Conservation (phyloP, 2,888 invertebrate species). For the Xylota sylvarum region DNA sequence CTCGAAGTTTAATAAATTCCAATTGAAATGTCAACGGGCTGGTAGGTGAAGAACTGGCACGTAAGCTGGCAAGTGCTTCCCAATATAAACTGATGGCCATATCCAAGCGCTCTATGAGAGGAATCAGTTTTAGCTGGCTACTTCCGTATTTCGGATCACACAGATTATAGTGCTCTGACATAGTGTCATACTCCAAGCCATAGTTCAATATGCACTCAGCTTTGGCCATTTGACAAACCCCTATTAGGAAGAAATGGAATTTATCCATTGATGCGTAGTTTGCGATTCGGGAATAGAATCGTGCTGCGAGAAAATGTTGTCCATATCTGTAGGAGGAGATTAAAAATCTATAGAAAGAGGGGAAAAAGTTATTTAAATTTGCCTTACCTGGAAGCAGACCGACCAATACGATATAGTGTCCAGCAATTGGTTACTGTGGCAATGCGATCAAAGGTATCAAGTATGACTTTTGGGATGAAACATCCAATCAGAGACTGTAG, state of each 20-base stretch:
- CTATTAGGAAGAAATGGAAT: constrained; percentile 94
- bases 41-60: constrained; percentile 85
- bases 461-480: constrained; percentile 88
- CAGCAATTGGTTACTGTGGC: constrained; percentile 89
- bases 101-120: constrained; percentile 85
- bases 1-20: constrained; percentile 91
- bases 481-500: constrained; percentile 92
- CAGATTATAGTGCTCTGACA: constrained; percentile 82
- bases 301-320: constrained; percentile 90
- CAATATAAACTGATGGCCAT: constrained; percentile 87
- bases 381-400: constrained; percentile 91
- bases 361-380: not conserved
- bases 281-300: constrained; percentile 88
- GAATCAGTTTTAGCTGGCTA: constrained; percentile 80
- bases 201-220: constrained; percentile 89
- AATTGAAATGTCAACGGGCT: constrained; percentile 88
- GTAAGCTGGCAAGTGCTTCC: constrained; percentile 87
- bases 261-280: constrained; percentile 93
- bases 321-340: constrained; percentile 87
- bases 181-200: constrained; percentile 85
- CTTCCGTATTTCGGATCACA: constrained; percentile 81
- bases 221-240: constrained; percentile 90
- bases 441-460: constrained; percentile 87
- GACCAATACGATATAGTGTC: constrained; percentile 94
- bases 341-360: constrained; percentile 85